Evolutionary conservation across 2,113 vertebrate species (phyloP).

Genomic region (Calidris pygmaea): DNA sequence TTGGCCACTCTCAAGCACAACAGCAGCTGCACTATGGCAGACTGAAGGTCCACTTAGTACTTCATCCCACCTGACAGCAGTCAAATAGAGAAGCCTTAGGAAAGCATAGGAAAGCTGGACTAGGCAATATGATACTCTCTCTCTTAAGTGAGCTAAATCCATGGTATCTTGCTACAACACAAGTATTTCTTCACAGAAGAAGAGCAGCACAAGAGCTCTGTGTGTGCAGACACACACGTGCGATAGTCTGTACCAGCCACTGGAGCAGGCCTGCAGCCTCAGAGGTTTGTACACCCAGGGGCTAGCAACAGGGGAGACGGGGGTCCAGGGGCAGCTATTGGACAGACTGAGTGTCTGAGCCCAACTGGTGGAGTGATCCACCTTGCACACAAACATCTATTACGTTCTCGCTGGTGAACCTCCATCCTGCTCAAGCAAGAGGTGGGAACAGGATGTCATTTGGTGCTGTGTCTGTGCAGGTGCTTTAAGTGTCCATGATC

Average conservation of each 20-base stretch:
- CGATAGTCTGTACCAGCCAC: neutral
- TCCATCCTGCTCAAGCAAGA: neutral
- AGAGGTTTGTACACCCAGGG: fast-evolving
- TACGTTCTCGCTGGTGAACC: neutral
- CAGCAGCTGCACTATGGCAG: neutral
- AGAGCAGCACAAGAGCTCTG: neutral
- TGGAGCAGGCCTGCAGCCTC: neutral
- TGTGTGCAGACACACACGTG: fast-evolving
- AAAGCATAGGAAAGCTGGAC: neutral
- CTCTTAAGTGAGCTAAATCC: neutral
- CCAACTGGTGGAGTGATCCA: neutral
- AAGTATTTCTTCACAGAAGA: neutral
- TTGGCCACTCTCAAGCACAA: neutral
- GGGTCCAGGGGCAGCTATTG: neutral
- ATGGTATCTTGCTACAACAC: neutral
- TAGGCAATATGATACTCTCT: neutral
- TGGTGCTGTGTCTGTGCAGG: neutral
- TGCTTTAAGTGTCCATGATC: neutral
- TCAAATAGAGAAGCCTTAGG: neutral
- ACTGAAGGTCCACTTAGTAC: neutral
- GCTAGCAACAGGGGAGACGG: neutral
- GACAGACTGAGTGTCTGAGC: neutral
- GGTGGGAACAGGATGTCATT: neutral
- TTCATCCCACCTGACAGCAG: neutral
- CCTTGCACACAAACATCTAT: fast-evolving